Base-by-base conservation (phyloP, 2,797 vertebrate species). In the Takifugu rubripes region DNA sequence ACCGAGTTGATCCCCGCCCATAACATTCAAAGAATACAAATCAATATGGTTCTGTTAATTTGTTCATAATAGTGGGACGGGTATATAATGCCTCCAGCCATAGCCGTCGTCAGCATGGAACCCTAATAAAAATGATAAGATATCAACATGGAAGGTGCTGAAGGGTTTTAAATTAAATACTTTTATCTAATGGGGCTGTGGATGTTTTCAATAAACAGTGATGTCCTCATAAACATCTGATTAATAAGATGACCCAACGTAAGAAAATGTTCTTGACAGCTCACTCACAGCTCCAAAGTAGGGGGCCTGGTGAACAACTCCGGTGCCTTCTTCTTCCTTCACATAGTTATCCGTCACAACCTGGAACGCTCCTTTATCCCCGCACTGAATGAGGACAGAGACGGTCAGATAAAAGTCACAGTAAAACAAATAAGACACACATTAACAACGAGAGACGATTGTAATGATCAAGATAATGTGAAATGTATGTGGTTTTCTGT, bases 231-330 rank as follows among this genome's bases (percentile, higher is more conserved):
- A 40, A 40, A 10, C 12, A 40, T 40, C 8, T 40, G 12, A 40
- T 14, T 40, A 40, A 40, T 40, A 40, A 40, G 36, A 31, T 25
- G 54, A 27, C 0, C 11, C 16, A 24, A 25, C 11, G 26, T 14
- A 5, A 26, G n/a, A 46, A 21, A 46, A n/a, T 46, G 17, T n/a
- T 46, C 44, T 31, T 1, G 63, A 44, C 2, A n/a, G 2, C 21
- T 57, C 24, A 96, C 97, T 94, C 84, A 99, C 97, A 84, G 95
- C 94, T 83, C 97, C 97, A 70, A 99, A 99, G 83, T 98, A 99
- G 0, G 97, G 97, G n/a, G 97, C 94, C 87, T 98, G 97, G 79
- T 98, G 97, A 55, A 99, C 96, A 24, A 99, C 91, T 17, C 97
- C 97, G 0, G 97, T 98, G 59, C 97, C 97, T 64, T 98, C 97